A percentile compares a stretch with the other conserved stretches of the same genome.
These are phyloP conservation scores for Tragopan temminckii DNA, from an alignment of 2,797 vertebrate genomes.

Conservation along the genomic window DNA sequence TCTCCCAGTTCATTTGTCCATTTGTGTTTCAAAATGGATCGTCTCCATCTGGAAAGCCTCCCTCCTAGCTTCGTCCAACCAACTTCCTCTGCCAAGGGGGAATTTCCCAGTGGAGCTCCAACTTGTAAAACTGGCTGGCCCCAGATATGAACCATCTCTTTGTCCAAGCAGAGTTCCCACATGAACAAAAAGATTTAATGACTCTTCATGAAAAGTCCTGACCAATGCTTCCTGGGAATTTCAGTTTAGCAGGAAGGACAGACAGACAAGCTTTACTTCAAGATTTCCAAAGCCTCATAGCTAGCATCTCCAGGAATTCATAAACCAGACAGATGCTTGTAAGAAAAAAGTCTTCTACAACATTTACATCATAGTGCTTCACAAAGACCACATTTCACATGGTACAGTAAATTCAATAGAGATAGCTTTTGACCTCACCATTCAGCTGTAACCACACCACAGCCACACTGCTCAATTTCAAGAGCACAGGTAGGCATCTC, in stretches of 20 bases:
- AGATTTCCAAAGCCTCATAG: neutral
- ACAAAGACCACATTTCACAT: neutral
- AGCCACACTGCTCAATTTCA: neutral
- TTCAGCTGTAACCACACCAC: neutral
- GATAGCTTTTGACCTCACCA: neutral
- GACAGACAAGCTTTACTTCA: neutral
- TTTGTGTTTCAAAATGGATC: neutral
- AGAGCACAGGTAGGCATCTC: neutral
- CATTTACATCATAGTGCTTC: neutral
- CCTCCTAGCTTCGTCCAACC: neutral
- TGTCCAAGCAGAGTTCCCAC: conserved; percentile 12
- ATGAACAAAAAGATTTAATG: neutral
- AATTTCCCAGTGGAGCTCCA: neutral
- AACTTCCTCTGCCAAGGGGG: conserved; percentile 22
- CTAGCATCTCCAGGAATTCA: neutral
- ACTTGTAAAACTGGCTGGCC: conserved; percentile 10
- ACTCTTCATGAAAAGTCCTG: neutral
- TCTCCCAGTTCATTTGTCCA: neutral
- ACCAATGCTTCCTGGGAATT: neutral
- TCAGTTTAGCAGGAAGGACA: neutral
- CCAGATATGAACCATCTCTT: neutral
- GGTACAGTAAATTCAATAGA: neutral
- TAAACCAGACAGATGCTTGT: neutral
- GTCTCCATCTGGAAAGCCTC: neutral
- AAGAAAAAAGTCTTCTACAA: neutral